Evolutionary conservation across 2,797 vertebrate species (phyloP).

Genomic region (Cynopterus sphinx): DNA sequence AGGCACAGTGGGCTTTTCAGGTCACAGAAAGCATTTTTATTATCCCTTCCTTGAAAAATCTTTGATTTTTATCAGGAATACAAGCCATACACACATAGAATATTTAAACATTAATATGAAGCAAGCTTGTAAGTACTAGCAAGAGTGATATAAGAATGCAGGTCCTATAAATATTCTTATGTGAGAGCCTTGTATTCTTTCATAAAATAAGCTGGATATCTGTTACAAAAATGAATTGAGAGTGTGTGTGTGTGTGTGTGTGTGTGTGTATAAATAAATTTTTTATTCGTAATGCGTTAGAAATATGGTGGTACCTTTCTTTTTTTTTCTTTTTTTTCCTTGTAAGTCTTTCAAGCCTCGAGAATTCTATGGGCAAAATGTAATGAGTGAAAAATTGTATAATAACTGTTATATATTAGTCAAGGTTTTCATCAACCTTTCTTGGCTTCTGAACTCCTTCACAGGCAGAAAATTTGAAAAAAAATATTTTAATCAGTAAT

Average conservation of each 20-base stretch:
- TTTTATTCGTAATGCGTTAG: background rate
- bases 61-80: constrained; percentile 45
- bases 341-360: background rate
- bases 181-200: background rate
- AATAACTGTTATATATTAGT: background rate
- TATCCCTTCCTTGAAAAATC: background rate
- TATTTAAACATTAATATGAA: constrained; percentile 32
- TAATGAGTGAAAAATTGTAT: background rate
- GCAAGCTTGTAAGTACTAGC: background rate
- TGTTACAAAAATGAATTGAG: background rate
- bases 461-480: background rate
- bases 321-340: background rate
- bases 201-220: background rate
- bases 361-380: background rate
- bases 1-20: background rate
- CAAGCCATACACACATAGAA: background rate
- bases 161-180: background rate
- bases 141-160: background rate
- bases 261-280: background rate
- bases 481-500: background rate
- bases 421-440: background rate
- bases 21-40: constrained; percentile 5
- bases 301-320: background rate
- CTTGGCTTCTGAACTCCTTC: background rate
- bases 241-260: too few species aligned